Evolutionary conservation across 2,113 vertebrate species (phyloP).

Genomic region (Peucedramus taeniatus): DNA sequence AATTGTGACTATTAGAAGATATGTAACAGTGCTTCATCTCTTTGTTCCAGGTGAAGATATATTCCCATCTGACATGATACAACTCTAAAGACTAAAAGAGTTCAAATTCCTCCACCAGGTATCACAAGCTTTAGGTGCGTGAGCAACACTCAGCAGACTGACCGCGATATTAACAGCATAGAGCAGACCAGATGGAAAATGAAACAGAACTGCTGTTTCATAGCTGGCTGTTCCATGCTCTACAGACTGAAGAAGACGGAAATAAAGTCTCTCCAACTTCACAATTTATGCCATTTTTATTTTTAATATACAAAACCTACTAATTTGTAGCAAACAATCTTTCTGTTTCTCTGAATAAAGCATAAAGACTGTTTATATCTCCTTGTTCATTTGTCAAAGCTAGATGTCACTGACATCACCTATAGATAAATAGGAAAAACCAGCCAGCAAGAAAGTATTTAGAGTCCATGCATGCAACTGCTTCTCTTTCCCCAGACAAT

Average conservation of each 20-base stretch:
- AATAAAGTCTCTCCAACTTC: not conserved
- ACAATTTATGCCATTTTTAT: not conserved
- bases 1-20: not conserved
- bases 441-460: not conserved
- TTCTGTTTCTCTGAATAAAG: constrained; percentile 43
- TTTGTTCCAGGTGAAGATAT: constrained; percentile 28
- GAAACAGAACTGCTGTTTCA: not conserved
- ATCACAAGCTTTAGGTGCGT: not conserved
- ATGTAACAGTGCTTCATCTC: not conserved
- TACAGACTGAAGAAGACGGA: not conserved
- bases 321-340: not conserved
- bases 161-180: not conserved
- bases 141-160: not conserved
- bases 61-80: not conserved
- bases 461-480: not conserved
- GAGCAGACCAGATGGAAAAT: not conserved
- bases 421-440: not conserved
- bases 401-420: not conserved
- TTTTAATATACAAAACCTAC: not conserved
- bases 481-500: not conserved
- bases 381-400: not conserved
- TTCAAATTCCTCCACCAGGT: not conserved
- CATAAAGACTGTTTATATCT: not conserved
- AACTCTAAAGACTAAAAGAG: not conserved
- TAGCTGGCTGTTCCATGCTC: not conserved